Conservation (phyloP, 2,888 invertebrate genomes). For the Macrophya alboannulata region DNA sequence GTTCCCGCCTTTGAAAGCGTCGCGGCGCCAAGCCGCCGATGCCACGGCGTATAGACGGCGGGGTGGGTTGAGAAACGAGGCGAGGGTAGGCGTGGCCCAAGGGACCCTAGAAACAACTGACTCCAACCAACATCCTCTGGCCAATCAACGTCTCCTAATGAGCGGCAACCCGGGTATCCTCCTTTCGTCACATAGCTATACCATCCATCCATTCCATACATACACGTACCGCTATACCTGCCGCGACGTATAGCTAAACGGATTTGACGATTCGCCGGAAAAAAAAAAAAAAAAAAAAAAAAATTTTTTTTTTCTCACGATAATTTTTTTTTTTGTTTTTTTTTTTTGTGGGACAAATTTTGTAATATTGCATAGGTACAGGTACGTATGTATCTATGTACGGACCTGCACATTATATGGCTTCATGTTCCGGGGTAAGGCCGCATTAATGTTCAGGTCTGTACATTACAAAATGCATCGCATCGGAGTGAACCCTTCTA, state of each 20-base stretch:
- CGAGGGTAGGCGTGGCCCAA: slow-evolving; percentile 77
- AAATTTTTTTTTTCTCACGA: background rate
- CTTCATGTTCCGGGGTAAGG: too few relatives aligned
- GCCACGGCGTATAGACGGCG: background rate
- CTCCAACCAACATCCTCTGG: slow-evolving; percentile 55
- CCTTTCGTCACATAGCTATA: slow-evolving; percentile 29
- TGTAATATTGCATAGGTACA: too few relatives aligned
- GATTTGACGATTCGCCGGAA: background rate
- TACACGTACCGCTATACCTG: slow-evolving; percentile 39
- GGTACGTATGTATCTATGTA: too few relatives aligned
- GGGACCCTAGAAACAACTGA: slow-evolving; percentile 77
- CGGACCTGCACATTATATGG: background rate
- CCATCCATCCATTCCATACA: slow-evolving; percentile 43
- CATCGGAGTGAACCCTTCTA: too few relatives aligned
- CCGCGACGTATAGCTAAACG: slow-evolving; percentile 38
- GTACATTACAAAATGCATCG: too few relatives aligned
- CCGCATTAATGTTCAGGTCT: too few relatives aligned
- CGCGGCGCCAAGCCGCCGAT: slow-evolving; percentile 60
- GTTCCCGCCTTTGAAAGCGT: slow-evolving; percentile 77
- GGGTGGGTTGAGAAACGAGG: slow-evolving; percentile 64
- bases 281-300: background rate
- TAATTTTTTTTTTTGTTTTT: too few relatives aligned
- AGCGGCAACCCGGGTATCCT: slow-evolving; percentile 62
- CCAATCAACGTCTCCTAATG: slow-evolving; percentile 74
- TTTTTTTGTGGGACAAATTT: too few relatives aligned